Conservation (phyloP, 2,113 vertebrate genomes). For the Jacana jacana region DNA sequence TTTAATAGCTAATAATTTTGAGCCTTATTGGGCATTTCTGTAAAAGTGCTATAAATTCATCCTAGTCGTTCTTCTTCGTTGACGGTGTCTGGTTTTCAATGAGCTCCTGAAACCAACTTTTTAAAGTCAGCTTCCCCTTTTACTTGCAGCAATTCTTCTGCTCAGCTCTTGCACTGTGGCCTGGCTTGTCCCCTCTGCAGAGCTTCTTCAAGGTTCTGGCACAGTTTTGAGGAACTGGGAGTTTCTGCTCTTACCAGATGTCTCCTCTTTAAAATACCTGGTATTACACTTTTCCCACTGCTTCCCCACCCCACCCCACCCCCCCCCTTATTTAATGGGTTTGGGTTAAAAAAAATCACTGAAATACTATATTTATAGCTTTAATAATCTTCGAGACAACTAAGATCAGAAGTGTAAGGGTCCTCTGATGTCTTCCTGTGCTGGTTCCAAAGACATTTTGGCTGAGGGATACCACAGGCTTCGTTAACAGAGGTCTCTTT, state of each 20-base stretch:
- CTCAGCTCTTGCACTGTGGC: not conserved
- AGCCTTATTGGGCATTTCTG: not conserved
- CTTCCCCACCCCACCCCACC: too few relatives aligned
- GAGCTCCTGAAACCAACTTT: not conserved
- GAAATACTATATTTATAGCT: not conserved
- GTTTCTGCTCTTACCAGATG: conserved; percentile 4
- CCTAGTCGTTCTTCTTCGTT: not conserved
- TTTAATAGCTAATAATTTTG: not conserved
- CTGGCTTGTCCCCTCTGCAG: not conserved
- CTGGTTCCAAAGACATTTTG: not conserved
- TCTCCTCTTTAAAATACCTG: not conserved
- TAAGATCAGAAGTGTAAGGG: not conserved
- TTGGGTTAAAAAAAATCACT: not conserved
- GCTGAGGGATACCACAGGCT: not conserved
- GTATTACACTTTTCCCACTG: not conserved
- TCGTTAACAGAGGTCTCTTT: not conserved
- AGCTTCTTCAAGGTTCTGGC: not conserved
- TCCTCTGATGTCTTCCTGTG: not conserved
- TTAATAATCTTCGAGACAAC: not conserved
- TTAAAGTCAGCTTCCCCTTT: not conserved
- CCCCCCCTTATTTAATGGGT: not conserved
- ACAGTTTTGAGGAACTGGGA: conserved; percentile 38
- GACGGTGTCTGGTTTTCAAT: not conserved
- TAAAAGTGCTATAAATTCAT: not conserved
- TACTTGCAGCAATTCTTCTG: not conserved